Evolutionary conservation across 2,113 vertebrate genomes (phyloP).

Genomic region (Centropus bengalensis): DNA sequence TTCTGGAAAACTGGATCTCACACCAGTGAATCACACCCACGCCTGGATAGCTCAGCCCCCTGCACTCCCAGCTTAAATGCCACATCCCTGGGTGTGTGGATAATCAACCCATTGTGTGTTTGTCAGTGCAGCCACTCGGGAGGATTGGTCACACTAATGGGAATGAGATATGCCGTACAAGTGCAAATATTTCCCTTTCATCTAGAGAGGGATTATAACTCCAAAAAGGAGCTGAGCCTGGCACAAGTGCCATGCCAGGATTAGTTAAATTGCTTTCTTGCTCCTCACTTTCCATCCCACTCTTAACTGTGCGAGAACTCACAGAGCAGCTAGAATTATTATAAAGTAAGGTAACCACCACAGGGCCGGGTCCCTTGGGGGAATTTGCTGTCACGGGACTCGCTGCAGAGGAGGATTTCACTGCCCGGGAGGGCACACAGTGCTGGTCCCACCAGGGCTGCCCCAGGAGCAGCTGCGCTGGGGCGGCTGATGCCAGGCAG

Average conservation of each 20-base stretch:
- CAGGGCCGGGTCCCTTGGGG: background rate
- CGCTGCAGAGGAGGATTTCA: no score
- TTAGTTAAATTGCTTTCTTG: background rate
- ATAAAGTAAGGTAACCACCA: background rate
- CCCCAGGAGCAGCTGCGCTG: background rate
- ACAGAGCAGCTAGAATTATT: background rate
- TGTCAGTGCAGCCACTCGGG: background rate
- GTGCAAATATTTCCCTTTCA: background rate
- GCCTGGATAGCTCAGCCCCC: background rate
- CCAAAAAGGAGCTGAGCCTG: background rate
- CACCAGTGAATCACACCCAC: background rate
- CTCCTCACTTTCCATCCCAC: background rate
- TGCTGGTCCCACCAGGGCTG: background rate
- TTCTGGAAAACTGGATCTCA: background rate
- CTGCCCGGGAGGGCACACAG: rapidly evolving
- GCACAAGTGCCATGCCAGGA: background rate
- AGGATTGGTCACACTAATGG: background rate
- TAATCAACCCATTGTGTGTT: background rate
- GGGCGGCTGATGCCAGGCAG: rapidly evolving
- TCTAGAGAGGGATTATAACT: background rate
- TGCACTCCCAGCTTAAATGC: background rate
- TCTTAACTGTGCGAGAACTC: background rate
- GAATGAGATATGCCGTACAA: rapidly evolving
- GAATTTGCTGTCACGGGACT: background rate
- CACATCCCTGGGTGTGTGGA: background rate